Conservation (phyloP, 2,888 invertebrate genomes). For the Diaperis boleti region DNA sequence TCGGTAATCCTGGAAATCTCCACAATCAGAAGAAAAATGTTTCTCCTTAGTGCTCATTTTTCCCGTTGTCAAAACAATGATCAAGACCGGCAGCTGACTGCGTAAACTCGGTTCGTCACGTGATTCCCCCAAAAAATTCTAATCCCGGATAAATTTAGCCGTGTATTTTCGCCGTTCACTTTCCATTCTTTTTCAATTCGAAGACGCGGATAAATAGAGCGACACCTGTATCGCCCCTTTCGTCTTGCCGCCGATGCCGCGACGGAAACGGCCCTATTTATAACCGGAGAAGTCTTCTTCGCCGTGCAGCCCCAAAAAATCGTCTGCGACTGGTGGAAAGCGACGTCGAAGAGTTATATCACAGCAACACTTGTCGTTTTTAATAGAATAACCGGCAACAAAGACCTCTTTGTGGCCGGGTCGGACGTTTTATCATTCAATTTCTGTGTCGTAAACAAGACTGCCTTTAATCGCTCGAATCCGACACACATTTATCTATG, state of each 20-base stretch:
- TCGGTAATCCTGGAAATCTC: too few species aligned
- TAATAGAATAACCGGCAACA: constrained; percentile 25
- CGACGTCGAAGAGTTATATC: constrained; percentile 20
- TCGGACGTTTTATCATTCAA: constrained; percentile 28
- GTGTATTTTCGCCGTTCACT: constrained; percentile 2
- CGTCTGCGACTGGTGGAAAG: constrained; percentile 5
- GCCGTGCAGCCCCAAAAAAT: neutral
- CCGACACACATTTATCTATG: constrained; percentile 33
- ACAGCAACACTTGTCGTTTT: constrained; percentile 22
- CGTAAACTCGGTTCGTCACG: neutral
- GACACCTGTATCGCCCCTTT: constrained; percentile 17
- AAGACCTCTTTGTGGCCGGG: constrained; percentile 16
- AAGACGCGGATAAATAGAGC: constrained; percentile 20
- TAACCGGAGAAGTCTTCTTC: neutral
- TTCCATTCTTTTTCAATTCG: neutral
- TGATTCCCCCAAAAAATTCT: constrained; percentile 2
- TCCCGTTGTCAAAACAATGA: constrained; percentile 2
- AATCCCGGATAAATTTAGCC: constrained; percentile 10
- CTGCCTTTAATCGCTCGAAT: constrained; percentile 31
- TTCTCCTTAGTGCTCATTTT: too few species aligned
- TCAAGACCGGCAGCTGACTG: neutral
- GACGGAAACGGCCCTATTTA: constrained; percentile 14
- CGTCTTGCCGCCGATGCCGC: constrained; percentile 1
- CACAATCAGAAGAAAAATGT: too few species aligned
- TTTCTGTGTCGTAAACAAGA: constrained; percentile 31